Percentiles rank a stretch among this genome's conserved stretches.
These are phyloP conservation scores for Drosophila sechellia DNA, from an alignment of 1,140 invertebrate species.

Conservation along the genomic window DNA sequence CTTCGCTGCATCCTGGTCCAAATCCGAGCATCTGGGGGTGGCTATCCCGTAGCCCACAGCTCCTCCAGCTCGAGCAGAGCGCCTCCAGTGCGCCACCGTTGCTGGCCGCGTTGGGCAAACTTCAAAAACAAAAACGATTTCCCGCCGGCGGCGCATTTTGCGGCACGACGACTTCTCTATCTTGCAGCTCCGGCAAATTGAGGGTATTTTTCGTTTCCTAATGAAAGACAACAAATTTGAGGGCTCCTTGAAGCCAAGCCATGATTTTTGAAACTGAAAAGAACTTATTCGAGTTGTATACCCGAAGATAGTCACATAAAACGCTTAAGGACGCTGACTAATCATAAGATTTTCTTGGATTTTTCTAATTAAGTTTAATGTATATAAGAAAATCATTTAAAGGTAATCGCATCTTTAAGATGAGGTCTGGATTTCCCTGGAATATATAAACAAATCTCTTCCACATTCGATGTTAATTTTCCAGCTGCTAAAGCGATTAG, in stretches of 20 bases:
- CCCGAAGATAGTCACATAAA: too few species aligned
- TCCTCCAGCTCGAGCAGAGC: neutral
- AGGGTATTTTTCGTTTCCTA: neutral
- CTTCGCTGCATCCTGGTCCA: constrained; percentile 27
- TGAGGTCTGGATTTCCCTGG: too few species aligned
- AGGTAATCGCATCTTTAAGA: too few species aligned
- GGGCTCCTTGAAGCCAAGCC: neutral
- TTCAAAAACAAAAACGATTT: constrained; percentile 76
- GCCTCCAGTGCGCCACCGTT: neutral
- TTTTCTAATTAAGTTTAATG: too few species aligned
- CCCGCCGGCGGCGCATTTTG: constrained; percentile 56
- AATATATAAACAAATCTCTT: neutral
- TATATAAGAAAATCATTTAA: too few species aligned
- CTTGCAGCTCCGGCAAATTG: constrained; percentile 2
- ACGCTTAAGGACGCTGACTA: too few species aligned
- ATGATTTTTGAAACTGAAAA: neutral
- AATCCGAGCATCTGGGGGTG: neutral
- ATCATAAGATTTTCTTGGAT: too few species aligned
- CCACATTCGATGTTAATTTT: neutral
- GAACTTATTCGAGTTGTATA: neutral
- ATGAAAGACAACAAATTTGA: neutral
- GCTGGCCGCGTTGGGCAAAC: constrained; percentile 45
- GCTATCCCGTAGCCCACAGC: neutral
- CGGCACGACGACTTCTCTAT: constrained; percentile 8
- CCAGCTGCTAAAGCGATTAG: neutral